A percentile compares a stretch with the other conserved stretches of the same genome.
Conservation (phyloP, 1,140 invertebrate genomes). For the Platyscapa corneri region DNA sequence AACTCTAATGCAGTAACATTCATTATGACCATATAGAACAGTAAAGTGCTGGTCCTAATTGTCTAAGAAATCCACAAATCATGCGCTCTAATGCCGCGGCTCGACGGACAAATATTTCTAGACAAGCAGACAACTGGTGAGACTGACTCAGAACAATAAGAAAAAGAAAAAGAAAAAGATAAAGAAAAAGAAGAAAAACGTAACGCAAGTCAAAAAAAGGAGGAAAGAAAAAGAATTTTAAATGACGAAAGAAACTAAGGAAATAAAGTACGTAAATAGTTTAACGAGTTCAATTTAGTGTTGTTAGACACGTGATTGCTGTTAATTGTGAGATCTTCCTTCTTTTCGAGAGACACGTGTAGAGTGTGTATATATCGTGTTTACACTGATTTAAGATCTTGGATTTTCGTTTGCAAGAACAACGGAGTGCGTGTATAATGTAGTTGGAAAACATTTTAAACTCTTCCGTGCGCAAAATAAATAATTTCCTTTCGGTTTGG, state of each 20-base stretch:
- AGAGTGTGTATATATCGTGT: no score
- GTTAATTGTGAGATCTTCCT: slow-evolving; percentile 28
- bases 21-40: slow-evolving; percentile 39
- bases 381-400: no score
- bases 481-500: not conserved
- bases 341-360: slow-evolving; percentile 35
- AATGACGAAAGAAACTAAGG: slow-evolving; percentile 9
- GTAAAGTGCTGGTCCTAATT: slow-evolving; percentile 13
- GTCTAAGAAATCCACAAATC: slow-evolving; percentile 63
- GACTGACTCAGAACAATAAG: slow-evolving; percentile 58
- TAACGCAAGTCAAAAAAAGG: no score
- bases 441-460: not conserved
- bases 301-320: slow-evolving; percentile 32
- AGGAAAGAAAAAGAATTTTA: no score
- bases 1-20: slow-evolving; percentile 42
- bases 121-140: slow-evolving; percentile 63
- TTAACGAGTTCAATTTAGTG: slow-evolving; percentile 55
- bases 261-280: slow-evolving; percentile 33
- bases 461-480: not conserved
- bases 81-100: slow-evolving; percentile 66
- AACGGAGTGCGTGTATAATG: not conserved
- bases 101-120: slow-evolving; percentile 59
- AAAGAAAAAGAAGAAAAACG: slow-evolving; percentile 41
- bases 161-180: slow-evolving; percentile 46
- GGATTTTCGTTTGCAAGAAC: slow-evolving; percentile 13